Evolutionary conservation across 1,140 invertebrate genomes (phyloP).

Genomic region (Cydia strobilella): DNA sequence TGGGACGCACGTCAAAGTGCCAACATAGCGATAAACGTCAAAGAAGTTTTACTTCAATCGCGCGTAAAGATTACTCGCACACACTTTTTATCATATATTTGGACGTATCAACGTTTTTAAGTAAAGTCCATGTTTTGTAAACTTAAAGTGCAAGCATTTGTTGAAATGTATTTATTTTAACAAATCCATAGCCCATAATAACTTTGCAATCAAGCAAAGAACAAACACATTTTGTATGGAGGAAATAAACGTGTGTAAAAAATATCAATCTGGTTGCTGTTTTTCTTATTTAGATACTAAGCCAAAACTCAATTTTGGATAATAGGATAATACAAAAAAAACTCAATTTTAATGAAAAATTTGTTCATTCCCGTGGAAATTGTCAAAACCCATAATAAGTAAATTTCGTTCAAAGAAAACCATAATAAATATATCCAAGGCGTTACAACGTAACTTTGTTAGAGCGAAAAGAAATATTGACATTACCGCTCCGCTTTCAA

Average conservation of each 20-base stretch:
- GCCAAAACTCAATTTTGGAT: background rate
- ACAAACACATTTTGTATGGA: too few relatives aligned
- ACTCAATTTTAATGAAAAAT: background rate
- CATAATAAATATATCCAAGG: constrained; percentile 23
- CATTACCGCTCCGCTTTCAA: constrained; percentile 21
- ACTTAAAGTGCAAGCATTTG: too few relatives aligned
- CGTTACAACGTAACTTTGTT: constrained; percentile 22
- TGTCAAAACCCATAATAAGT: background rate
- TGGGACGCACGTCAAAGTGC: too few relatives aligned
- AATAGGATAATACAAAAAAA: background rate
- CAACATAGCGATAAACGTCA: too few relatives aligned
- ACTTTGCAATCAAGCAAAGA: too few relatives aligned
- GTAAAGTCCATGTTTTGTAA: too few relatives aligned
- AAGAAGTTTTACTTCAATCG: too few relatives aligned
- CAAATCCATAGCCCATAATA: too few relatives aligned
- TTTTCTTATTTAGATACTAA: background rate
- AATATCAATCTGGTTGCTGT: background rate
- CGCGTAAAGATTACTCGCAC: too few relatives aligned
- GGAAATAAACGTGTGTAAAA: background rate
- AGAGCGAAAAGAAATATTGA: constrained; percentile 31
- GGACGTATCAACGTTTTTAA: too few relatives aligned
- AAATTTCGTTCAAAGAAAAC: constrained; percentile 20
- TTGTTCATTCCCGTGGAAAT: background rate
- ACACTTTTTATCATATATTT: too few relatives aligned
- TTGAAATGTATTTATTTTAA: too few relatives aligned